phyloP scores from a whole-genome alignment of 2,888 invertebrate genomes.

The Stomorhina lunata region DNA sequence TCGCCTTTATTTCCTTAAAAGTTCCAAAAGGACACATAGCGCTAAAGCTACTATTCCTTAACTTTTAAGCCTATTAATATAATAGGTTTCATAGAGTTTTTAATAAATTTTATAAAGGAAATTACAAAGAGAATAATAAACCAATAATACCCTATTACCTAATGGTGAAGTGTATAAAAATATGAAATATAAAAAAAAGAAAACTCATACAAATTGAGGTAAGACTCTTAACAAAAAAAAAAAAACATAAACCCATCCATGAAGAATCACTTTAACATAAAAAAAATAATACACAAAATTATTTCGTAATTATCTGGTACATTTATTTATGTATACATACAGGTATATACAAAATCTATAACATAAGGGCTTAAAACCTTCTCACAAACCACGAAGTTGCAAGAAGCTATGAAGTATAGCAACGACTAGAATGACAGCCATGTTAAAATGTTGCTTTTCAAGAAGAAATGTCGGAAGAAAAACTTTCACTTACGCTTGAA shows the following conservation, averaged over 20 bases:
- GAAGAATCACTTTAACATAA: background rate
- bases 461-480: background rate
- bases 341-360: background rate
- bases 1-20: too few species aligned
- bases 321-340: background rate
- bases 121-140: too few species aligned
- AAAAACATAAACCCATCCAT: too few species aligned
- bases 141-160: too few species aligned
- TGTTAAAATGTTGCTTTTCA: conserved; percentile 22
- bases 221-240: conserved; percentile 20
- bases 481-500: conserved; percentile 26
- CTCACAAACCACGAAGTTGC: background rate
- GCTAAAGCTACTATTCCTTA: too few species aligned
- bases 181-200: too few species aligned
- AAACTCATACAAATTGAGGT: too few species aligned
- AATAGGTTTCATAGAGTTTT: too few species aligned
- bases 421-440: conserved; percentile 39
- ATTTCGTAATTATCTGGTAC: conserved; percentile 21
- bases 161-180: too few species aligned
- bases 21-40: too few species aligned
- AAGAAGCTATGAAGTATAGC: background rate
- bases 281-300: conserved; percentile 3
- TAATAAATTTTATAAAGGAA: too few species aligned
- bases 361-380: background rate
- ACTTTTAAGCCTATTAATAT: too few species aligned